These are phyloP conservation scores for Blera fallax DNA, from an alignment of 2,888 invertebrate genomes.

Conservation along the genomic window DNA sequence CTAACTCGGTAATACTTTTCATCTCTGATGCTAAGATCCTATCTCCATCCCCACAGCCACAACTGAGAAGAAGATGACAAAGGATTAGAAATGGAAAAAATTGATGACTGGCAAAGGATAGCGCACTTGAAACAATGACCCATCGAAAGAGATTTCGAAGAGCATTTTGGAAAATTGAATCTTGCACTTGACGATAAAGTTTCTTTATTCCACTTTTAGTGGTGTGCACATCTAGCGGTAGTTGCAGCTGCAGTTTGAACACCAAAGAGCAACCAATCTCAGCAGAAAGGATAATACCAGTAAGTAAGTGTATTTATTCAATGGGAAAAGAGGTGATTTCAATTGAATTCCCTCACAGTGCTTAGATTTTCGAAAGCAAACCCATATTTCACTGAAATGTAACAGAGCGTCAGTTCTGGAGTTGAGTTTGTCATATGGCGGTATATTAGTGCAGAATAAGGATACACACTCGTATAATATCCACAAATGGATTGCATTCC, in stretches of 20 bases:
- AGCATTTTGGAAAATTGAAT: conserved; percentile 46
- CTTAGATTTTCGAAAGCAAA: conserved; percentile 10
- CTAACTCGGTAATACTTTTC: conserved; percentile 8
- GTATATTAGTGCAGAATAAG: neutral
- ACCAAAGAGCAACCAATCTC: conserved; percentile 24
- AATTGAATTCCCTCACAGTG: conserved; percentile 2
- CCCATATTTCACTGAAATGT: conserved; percentile 12
- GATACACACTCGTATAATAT: neutral
- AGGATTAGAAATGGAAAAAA: conserved; percentile 20
- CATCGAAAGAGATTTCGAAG: conserved; percentile 30
- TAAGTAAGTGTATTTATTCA: conserved; percentile 30
- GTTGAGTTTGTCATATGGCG: neutral
- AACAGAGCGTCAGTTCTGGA: neutral
- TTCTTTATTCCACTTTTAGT: neutral
- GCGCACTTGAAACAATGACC: conserved; percentile 59
- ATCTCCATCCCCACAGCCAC: neutral
- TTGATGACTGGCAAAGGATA: conserved; percentile 19
- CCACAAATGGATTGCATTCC: neutral
- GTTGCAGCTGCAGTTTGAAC: neutral
- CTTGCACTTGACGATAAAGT: conserved; percentile 42
- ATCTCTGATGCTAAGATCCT: neutral
- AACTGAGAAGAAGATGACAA: conserved; percentile 8
- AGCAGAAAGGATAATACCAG: conserved; percentile 6
- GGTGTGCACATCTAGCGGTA: neutral
- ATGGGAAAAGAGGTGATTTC: conserved; percentile 23